Percentiles rank a stretch among this genome's conserved stretches.
phyloP scores from a whole-genome alignment of 2,888 invertebrate species.

The Gandaritis pyraliata region DNA sequence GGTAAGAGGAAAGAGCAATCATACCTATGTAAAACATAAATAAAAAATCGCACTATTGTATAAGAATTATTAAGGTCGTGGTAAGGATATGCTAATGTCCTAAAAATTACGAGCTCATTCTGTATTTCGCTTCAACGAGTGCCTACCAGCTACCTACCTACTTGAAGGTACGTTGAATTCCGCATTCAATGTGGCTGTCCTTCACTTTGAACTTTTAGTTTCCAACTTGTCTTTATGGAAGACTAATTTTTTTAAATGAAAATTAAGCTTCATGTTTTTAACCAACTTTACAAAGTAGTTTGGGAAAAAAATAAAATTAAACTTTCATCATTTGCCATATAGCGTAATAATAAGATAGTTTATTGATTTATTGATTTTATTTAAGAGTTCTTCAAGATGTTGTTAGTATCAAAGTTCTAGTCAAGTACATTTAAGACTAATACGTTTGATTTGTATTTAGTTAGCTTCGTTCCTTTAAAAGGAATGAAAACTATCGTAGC shows the following conservation, averaged over 20 bases:
- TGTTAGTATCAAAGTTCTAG: no score
- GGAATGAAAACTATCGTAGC: constrained; percentile 4
- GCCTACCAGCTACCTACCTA: not conserved
- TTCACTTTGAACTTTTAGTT: constrained; percentile 18
- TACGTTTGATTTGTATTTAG: not conserved
- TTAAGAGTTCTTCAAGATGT: no score
- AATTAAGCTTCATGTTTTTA: not conserved
- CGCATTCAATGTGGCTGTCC: constrained; percentile 26
- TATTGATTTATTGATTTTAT: no score
- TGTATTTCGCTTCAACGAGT: not conserved
- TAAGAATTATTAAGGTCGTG: no score
- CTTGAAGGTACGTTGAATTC: constrained; percentile 6
- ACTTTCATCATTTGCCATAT: no score
- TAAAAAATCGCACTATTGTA: no score
- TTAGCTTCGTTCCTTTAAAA: not conserved
- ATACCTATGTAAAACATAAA: no score
- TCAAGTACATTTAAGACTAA: not conserved
- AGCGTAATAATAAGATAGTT: no score
- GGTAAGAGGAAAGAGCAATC: no score
- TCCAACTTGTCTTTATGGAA: constrained; percentile 1
- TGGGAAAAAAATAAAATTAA: no score
- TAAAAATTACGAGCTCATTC: not conserved
- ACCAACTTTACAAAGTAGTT: no score
- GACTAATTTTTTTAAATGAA: not conserved
- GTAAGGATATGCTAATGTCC: not conserved